These are phyloP conservation scores for Crotalus viridis DNA, from an alignment of 2,113 vertebrate genomes.

Conservation along the genomic window DNA sequence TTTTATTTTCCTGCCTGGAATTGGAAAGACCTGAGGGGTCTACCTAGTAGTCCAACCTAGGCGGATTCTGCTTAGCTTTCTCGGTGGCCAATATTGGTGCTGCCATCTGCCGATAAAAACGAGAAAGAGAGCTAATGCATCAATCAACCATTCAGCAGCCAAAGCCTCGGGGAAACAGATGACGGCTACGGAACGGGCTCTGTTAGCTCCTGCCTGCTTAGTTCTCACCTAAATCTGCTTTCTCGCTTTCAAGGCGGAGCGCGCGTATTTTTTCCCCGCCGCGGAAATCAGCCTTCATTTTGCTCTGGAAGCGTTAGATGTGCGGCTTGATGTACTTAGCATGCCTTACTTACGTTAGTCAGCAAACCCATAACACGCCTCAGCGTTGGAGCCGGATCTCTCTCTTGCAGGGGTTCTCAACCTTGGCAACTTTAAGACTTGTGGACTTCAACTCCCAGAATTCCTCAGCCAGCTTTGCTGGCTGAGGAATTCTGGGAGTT, in stretches of 20 bases:
- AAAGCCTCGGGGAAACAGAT: neutral
- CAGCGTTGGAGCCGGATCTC: no score
- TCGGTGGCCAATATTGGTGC: neutral
- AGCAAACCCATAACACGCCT: slow-evolving; percentile 47
- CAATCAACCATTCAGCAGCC: neutral
- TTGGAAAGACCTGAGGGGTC: neutral
- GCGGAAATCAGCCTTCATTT: slow-evolving; percentile 59
- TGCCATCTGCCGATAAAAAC: neutral
- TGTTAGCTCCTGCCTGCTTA: neutral
- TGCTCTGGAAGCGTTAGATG: slow-evolving; percentile 68
- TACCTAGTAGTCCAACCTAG: no score
- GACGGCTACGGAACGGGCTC: neutral
- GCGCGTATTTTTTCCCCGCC: neutral
- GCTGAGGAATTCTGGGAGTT: no score
- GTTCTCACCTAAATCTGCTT: neutral
- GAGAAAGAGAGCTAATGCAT: neutral
- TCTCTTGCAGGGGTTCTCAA: no score
- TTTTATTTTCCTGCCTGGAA: neutral
- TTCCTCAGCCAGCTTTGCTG: no score
- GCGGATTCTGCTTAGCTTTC: neutral
- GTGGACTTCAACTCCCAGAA: no score
- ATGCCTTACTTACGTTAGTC: neutral
- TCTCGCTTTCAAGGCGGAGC: neutral
- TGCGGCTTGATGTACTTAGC: slow-evolving; percentile 63
- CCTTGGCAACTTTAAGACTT: no score